Base-by-base conservation (phyloP, 2,888 invertebrate genomes). In the Argyra leucocephala region DNA sequence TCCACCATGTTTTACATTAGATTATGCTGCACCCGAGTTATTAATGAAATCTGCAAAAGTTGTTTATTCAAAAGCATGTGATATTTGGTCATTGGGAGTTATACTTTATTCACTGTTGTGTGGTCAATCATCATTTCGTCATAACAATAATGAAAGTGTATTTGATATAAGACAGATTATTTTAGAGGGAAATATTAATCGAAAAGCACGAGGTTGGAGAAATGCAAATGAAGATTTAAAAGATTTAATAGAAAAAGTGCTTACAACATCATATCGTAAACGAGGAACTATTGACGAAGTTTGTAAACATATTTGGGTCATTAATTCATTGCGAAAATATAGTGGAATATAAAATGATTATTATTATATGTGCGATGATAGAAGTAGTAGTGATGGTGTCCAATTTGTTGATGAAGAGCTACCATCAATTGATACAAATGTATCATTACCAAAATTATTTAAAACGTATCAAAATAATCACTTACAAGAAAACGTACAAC, bases 21-120 rank as follows among this genome's bases (percentile, higher is more conserved):
- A 78, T 73, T 98, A 97, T 81, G 97, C 96, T 0, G 96, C 97
- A 0, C 97, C 97, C 0, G 97, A 98, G 78, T 93, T 96, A 15
- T 82, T 98, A 24, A 69, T 74, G 68, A 72, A 81, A 23, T 71
- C 75, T 22, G 75, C 76, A 65, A 69, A 70, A 59, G 76, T 73
- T 22, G 72, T 66, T 3, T 97, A 97, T 81, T 92, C 93, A 69
- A 90, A 94, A 76, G 89, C 91, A 74, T 96, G 96, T 82, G 98
- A 98, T 81, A 82, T 96, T 67, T 98, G 97, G 95, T 93, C 95
- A 71, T 82, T 98, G 0, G 98, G 98, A 0, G 96, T 96, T 2
- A 92, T 96, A 70, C 81, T 96, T 61, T 84, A 83, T 69, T 80
- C 82, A 36, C 83, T 84, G 83, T 79, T 96, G 62, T 89, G 91